Conservation (phyloP, 2,888 invertebrate species). For the Copidosoma aretas region DNA sequence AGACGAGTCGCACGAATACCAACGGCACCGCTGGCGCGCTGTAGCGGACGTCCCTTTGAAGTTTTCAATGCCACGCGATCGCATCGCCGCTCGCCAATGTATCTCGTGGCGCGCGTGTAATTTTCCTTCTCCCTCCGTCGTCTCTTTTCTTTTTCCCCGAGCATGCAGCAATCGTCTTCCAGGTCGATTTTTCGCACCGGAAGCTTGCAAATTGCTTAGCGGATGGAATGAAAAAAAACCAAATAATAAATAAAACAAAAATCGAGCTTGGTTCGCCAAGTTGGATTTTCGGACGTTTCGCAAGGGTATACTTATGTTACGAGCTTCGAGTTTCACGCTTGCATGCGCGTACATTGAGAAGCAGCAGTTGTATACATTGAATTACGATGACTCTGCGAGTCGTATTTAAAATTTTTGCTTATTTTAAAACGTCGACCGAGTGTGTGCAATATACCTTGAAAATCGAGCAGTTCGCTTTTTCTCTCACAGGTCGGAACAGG, state of each 20-base stretch:
- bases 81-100: background rate
- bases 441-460: background rate
- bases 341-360: background rate
- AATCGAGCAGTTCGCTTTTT: too few relatives aligned
- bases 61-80: slow-evolving; percentile 31
- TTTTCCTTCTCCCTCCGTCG: slow-evolving; percentile 15
- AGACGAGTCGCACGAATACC: background rate
- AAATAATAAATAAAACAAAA: too few relatives aligned
- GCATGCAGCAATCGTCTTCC: background rate
- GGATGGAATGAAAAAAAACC: background rate
- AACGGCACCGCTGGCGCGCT: background rate
- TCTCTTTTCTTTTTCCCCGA: background rate
- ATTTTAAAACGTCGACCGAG: background rate
- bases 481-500: too few relatives aligned
- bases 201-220: background rate
- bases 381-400: background rate
- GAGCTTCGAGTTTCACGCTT: background rate
- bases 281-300: too few relatives aligned
- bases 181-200: background rate
- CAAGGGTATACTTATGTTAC: background rate
- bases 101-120: slow-evolving; percentile 8
- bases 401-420: background rate
- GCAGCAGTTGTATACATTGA: background rate
- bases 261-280: too few relatives aligned
- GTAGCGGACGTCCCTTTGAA: slow-evolving; percentile 18